phyloP scores from a whole-genome alignment of 2,113 vertebrate species.

The Etheostoma spectabile region DNA sequence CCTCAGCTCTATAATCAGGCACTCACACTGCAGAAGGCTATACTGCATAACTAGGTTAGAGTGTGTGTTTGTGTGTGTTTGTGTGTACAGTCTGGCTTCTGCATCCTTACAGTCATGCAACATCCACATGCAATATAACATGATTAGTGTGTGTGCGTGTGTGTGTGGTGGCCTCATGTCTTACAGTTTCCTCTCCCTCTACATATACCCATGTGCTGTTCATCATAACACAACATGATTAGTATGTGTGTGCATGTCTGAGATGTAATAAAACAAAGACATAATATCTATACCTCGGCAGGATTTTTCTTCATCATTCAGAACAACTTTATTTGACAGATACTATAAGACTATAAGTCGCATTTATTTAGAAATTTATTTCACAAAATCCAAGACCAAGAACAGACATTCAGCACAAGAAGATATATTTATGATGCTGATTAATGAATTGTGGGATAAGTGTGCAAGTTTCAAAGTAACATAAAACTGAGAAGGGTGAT shows the following conservation, averaged over 20 bases:
- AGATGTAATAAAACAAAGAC: constrained; percentile 31
- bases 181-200: not conserved
- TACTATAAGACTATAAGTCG: no score
- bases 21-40: not conserved
- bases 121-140: constrained; percentile 7
- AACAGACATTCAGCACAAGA: no score
- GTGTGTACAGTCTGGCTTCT: not conserved
- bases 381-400: no score
- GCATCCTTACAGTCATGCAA: not conserved
- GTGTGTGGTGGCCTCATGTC: not conserved
- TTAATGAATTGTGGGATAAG: no score
- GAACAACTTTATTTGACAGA: constrained; percentile 1
- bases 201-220: not conserved
- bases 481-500: constrained; percentile 1
- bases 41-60: constrained; percentile 29
- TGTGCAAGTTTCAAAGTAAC: not conserved
- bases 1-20: constrained; percentile 29
- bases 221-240: constrained; percentile 9
- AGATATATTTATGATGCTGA: not conserved
- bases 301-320: not conserved
- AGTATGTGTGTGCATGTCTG: not conserved
- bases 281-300: not conserved
- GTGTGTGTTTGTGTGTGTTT: not conserved
- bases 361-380: no score
- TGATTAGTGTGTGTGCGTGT: constrained; percentile 12